These are phyloP conservation scores for Conops quadrifasciatus DNA, from an alignment of 2,888 invertebrate genomes.

Conservation along the genomic window DNA sequence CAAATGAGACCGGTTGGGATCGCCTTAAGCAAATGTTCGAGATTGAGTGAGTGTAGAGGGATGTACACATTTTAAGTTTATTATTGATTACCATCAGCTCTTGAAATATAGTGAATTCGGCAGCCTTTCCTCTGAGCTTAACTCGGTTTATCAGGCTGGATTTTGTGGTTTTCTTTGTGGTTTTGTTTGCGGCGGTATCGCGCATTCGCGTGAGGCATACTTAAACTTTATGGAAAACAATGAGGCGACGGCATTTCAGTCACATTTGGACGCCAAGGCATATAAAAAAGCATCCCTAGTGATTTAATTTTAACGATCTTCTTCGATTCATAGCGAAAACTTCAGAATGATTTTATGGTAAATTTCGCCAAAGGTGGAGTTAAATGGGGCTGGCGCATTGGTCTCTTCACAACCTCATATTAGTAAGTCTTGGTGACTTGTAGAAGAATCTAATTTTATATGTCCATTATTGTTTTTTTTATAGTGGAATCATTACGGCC, in stretches of 20 bases:
- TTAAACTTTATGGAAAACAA: conserved; percentile 76
- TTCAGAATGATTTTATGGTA: conserved; percentile 76
- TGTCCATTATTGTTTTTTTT: conserved; percentile 42
- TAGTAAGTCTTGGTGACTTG: conserved; percentile 67
- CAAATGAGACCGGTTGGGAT: conserved; percentile 60
- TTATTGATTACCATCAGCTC: conserved; percentile 24
- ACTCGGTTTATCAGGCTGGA: conserved; percentile 70
- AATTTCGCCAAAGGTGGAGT: conserved; percentile 78
- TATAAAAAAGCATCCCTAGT: background rate
- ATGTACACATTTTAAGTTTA: too few relatives aligned
- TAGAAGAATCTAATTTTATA: background rate
- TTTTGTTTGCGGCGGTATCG: conserved; percentile 73
- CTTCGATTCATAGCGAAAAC: conserved; percentile 68
- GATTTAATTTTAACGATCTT: background rate
- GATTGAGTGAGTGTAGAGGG: conserved; percentile 58
- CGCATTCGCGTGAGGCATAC: conserved; percentile 70
- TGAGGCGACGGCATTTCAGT: conserved; percentile 75
- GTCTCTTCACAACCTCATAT: conserved; percentile 74
- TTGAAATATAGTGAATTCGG: conserved; percentile 74
- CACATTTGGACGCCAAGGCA: conserved; percentile 76
- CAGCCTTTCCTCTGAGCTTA: conserved; percentile 70
- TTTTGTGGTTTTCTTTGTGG: conserved; percentile 72
- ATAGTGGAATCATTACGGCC: conserved; percentile 72
- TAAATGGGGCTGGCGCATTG: conserved; percentile 75
- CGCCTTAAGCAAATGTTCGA: conserved; percentile 60